Evolutionary conservation across 2,888 invertebrate genomes (phyloP).

Genomic region (Himalopsyche japonica): DNA sequence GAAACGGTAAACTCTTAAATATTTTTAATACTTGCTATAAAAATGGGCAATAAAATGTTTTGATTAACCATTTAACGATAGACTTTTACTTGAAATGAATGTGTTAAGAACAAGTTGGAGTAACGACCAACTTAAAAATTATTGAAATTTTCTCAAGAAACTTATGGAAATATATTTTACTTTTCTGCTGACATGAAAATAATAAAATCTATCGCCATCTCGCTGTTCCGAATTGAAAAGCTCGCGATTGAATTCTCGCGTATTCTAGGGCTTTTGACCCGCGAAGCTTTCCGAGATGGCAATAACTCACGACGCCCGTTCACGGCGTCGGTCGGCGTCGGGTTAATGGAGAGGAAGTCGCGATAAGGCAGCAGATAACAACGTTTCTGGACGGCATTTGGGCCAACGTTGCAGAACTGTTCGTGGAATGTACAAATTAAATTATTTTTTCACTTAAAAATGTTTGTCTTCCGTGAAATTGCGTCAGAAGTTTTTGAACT

Average conservation of each 20-base stretch:
- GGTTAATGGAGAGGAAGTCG: background rate
- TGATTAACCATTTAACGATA: too few species aligned
- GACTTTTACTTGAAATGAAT: background rate
- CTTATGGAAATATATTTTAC: background rate
- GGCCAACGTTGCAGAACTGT: background rate
- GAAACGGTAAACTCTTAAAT: too few species aligned
- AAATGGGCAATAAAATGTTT: too few species aligned
- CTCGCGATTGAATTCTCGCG: background rate
- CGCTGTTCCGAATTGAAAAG: background rate
- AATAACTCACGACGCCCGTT: background rate
- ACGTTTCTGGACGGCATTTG: background rate
- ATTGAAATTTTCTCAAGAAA: background rate
- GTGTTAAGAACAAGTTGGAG: background rate
- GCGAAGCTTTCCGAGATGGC: background rate
- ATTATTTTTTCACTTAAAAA: background rate
- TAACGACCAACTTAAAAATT: background rate
- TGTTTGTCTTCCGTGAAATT: background rate
- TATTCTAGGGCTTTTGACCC: background rate
- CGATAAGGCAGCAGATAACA: background rate
- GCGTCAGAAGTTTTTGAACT: background rate
- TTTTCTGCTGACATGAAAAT: background rate
- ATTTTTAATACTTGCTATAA: too few species aligned
- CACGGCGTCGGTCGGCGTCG: background rate
- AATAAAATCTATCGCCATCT: background rate
- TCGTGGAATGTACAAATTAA: background rate